Evolutionary conservation across 2,797 vertebrate genomes (phyloP), one percentile per base, ranked within the genome.

Genomic region (Macropodus opercularis): DNA sequence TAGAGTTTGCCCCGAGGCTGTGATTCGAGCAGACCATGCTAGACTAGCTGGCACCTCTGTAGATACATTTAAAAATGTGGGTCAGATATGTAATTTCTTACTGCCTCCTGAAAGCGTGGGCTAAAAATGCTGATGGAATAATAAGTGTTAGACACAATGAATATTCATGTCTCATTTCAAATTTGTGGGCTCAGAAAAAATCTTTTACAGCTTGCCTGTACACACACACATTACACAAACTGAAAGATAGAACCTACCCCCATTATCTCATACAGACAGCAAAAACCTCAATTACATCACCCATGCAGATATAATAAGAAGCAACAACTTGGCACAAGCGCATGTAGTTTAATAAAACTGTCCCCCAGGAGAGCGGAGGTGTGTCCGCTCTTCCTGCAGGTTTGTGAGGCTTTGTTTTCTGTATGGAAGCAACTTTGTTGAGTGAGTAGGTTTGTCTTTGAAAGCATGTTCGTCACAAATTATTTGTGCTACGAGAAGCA

Each of bases 141-240:
- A 72, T 75, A 82, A 84, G 63, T 69, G 57, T 59, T 53, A 56
- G 58, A 69, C 8, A 18, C 35, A 66, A 86, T 84, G 80, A 89
- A 87, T 87, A 87, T 87, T 88, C 83, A 87, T 40, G 71, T 74
- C 55, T 68, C 56, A 75, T 83, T 84, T 80, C 69, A 66, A 58
- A 79, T 81, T 57, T 41, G 70, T 43, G 48, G 13, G n/a, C 66
- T 75, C 56, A 41, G 44, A 57, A 36, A 34, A 18, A 64, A 53
- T 44, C 55, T 43, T 60, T 54, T 59, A 63, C 64, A 67, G 62
- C 50, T 48, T 51, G 31, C 24, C 27, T n/a, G 26, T 32, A 34
- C 22, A 47, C 43, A 55, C 48, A 79, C 35, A 72, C 14, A 79
- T 81, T 81, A 85, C 27, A 57, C 67, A 69, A 58, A 80, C 52